Base-by-base conservation (phyloP, 2,797 vertebrate genomes). In the Parambassis ranga region DNA sequence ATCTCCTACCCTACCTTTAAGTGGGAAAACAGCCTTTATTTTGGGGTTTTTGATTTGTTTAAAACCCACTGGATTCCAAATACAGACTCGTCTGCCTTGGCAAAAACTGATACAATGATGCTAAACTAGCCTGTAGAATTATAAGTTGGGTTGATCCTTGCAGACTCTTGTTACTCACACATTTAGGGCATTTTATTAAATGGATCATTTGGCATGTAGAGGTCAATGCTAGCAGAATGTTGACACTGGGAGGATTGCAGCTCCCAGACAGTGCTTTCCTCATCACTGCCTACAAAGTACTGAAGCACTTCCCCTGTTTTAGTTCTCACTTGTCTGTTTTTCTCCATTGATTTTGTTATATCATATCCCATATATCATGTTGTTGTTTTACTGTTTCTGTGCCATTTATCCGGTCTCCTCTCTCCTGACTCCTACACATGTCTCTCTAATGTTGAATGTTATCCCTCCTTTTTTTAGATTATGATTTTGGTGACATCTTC, bases 401-500 rank as follows among this genome's bases (percentile, higher is more conserved):
- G 48, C 60, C 86, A 66, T 79, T 60, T 58, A 80, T 44, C 79
- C 62, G 46, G 23, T 80, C 56, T 85, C 33, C 13, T 80, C 58
- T 82, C 33, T 71, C 33, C 51, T 64, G 22, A 86, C 51, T 85
- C 44, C 39, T 32, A 36, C 66, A 11, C 67, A 71, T 46, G 65
- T 37, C 59, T 76, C 24, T 84, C 93, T 96, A 97, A 96, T 90
- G 84, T 87, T 91, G 67, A 92, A 88, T 95, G 68, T 98, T 95
- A 92, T 97, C 93, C 85, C 92, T 94, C 94, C 4, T 94, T 94
- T 95, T 93, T 95, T 83, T 99, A 99, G 97, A 99, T 97, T 99
- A 98, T 99, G 97, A 99, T 98, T 98, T 98, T 91, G 96, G 96
- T 95, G 97, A 98, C 94, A 95, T 97, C 94, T 98, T 98, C 91